Evolutionary conservation across 2,888 invertebrate genomes (phyloP), one percentile per base, ranked within the genome.

Genomic region (Melanchra persicariae): DNA sequence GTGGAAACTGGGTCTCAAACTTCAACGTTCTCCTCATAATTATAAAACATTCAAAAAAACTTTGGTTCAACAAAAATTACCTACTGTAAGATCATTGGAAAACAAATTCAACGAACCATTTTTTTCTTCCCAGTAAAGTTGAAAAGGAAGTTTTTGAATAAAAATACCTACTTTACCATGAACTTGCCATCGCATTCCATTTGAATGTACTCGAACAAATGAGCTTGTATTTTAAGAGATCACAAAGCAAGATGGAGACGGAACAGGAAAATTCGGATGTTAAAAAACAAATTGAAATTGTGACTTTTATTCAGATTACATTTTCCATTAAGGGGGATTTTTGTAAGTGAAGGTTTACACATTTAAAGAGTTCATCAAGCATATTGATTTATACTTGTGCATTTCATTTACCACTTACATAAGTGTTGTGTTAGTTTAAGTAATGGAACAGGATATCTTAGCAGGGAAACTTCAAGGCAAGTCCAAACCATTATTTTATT

Each of bases 101-200:
- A 85, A 72, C 66, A 76, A 85, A 85, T 76, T 83, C 83, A 85
- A 78, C 83, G 66, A 76, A 69, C 30, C 83, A 70, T 83, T 75
- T 76, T 72, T 75, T 78, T 74, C 71, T 68, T 61, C 47, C 67
- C 65, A 58, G 65, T 70, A 59, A 77, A 79, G 73, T 83, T 77
- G 71, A 68, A 83, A 66, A 58, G 64, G 55, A 83, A 70, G 37
- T 73, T 82, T 77, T 70, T 71, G 74, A 80, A 70, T 80, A 77
- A 74, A 72, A 72, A 80, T 74, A 60, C 70, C 58, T 68, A 82
- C 70, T 77, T 85, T 75, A 40, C 73, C 70, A 55, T 85, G 70
- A 74, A 79, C 80, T 77, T 82, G 58, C 66, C 71, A 70, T 75
- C 49, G 59, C 30, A 75, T 70, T 69, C 70, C 68, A 68, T 69